A percentile compares a stretch with the other conserved stretches of the same genome.
Evolutionary conservation across 1,140 invertebrate genomes (phyloP).

Genomic region (Tetraneura akinire): DNA sequence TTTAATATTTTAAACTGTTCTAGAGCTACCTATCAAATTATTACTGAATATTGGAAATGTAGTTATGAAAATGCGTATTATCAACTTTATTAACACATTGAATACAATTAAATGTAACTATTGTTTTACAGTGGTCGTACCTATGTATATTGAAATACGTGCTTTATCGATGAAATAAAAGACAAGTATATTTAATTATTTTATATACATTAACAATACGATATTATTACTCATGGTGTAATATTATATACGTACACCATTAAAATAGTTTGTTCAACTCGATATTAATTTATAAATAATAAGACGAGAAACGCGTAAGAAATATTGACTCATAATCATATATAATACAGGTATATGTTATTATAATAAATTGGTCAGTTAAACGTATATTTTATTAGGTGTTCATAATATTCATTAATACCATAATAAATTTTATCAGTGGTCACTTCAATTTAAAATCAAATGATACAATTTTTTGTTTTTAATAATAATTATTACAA

Average conservation of each 20-base stretch:
- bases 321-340: neutral
- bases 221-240: neutral
- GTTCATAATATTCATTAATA: no score
- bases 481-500: no score
- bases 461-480: no score
- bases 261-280: conserved; percentile 23
- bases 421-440: no score
- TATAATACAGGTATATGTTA: no score
- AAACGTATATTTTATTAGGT: no score
- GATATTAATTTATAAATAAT: conserved; percentile 1
- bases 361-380: no score
- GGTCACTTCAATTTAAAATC: no score
- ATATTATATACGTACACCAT: neutral
- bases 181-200: conserved; percentile 11
- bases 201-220: neutral
- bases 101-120: conserved; percentile 1
- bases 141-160: conserved; percentile 8
- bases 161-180: conserved; percentile 15
- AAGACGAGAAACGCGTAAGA: neutral
- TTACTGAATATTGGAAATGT: no score
- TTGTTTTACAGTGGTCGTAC: neutral
- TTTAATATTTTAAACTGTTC: no score
- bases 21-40: no score
- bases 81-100: neutral
- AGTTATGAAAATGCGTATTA: no score